These are phyloP conservation scores for Melikaiella ostensackeni DNA, from an alignment of 2,888 invertebrate species.

Conservation along the genomic window DNA sequence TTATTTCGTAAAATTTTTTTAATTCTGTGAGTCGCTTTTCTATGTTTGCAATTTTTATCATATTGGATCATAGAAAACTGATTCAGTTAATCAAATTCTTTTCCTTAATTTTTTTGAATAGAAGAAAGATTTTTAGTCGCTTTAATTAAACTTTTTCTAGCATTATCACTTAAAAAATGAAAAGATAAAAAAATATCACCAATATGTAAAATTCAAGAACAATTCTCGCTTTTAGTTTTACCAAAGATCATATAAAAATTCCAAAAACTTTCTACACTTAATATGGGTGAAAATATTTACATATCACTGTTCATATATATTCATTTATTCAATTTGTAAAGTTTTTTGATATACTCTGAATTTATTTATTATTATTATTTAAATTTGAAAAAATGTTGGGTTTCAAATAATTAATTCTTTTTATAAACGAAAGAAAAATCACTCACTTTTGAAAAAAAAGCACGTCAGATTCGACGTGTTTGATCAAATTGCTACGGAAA, in stretches of 20 bases:
- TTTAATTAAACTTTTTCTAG: no score
- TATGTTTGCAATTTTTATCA: no score
- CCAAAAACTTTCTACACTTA: no score
- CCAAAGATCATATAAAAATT: no score
- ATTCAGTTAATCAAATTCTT: no score
- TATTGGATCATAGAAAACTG: no score
- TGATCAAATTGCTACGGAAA: neutral
- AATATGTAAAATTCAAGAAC: neutral
- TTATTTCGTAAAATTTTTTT: no score
- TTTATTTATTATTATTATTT: neutral
- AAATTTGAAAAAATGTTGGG: neutral
- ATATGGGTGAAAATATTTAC: no score
- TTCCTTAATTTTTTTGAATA: no score
- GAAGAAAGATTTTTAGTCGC: no score
- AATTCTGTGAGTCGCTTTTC: no score
- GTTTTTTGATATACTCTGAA: neutral
- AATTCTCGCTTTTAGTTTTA: neutral
- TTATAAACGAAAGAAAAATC: neutral
- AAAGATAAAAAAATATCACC: neutral
- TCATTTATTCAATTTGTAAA: neutral
- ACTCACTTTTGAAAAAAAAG: constrained; percentile 1
- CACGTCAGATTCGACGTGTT: neutral
- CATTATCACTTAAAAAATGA: no score
- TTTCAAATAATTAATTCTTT: neutral
- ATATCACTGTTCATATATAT: neutral